A percentile compares a stretch with the other conserved stretches of the same genome.
phyloP scores from a whole-genome alignment of 2,888 invertebrate species.

The Slavum lentiscoides region DNA sequence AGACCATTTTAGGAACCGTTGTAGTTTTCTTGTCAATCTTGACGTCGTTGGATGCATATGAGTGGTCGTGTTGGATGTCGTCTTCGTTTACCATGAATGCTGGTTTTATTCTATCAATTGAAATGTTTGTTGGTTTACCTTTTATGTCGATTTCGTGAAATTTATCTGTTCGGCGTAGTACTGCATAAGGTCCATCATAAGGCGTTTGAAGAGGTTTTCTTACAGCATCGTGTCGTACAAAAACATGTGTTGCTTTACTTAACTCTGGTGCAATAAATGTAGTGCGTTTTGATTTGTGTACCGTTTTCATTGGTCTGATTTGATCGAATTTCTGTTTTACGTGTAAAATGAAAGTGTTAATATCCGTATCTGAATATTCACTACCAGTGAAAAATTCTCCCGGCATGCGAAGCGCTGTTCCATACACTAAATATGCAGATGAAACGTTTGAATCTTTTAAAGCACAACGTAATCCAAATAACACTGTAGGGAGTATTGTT shows the following conservation, averaged over 20 bases:
- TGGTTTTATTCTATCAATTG: conserved; percentile 31
- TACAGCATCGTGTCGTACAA: background rate
- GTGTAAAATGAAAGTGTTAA: no score
- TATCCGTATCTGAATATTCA: no score
- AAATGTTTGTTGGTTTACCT: background rate
- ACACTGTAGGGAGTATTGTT: background rate
- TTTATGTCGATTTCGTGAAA: background rate
- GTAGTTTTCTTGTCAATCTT: no score
- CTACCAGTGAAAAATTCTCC: background rate
- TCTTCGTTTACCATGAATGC: background rate
- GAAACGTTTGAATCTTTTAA: conserved; percentile 35
- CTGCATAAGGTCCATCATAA: conserved; percentile 9
- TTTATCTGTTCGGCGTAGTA: conserved; percentile 4
- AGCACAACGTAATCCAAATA: background rate
- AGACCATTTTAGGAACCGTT: no score
- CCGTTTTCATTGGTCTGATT: background rate
- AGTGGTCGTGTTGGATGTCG: background rate
- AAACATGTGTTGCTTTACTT: background rate
- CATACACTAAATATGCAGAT: background rate
- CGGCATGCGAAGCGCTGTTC: background rate
- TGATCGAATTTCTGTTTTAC: background rate
- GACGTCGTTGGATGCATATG: no score
- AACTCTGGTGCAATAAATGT: background rate
- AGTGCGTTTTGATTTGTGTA: background rate
- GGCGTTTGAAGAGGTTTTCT: background rate